These are phyloP conservation scores for Zaprionus taronus DNA, from an alignment of 1,140 invertebrate genomes.

Conservation along the genomic window DNA sequence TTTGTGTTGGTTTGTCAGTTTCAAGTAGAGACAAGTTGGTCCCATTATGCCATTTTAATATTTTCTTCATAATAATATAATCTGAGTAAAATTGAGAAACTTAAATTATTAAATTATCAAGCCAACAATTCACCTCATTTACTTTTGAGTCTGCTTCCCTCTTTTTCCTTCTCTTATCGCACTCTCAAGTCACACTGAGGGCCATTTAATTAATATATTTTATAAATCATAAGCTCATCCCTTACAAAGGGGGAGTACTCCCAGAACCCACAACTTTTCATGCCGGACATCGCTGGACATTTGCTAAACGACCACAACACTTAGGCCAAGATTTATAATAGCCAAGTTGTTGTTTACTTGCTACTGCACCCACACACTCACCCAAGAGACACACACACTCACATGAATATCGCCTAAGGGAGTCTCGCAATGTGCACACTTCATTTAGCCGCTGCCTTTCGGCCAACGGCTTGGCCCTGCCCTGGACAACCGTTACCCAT, in stretches of 20 bases:
- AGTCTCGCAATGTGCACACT: slow-evolving; percentile 62
- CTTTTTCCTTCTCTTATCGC: slow-evolving; percentile 19
- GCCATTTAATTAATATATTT: slow-evolving; percentile 78
- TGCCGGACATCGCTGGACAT: slow-evolving; percentile 75
- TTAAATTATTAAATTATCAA: slow-evolving; percentile 12
- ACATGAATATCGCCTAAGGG: slow-evolving; percentile 38
- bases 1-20: slow-evolving; percentile 2
- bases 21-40: neutral
- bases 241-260: slow-evolving; percentile 16
- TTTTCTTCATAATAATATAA: slow-evolving; percentile 3
- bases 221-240: slow-evolving; percentile 65
- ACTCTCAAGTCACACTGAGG: slow-evolving; percentile 33
- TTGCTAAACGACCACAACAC: slow-evolving; percentile 82
- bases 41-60: slow-evolving; percentile 42
- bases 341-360: slow-evolving; percentile 72
- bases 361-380: slow-evolving; percentile 54
- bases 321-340: slow-evolving; percentile 70
- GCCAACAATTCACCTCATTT: neutral
- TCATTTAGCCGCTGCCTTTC: slow-evolving; percentile 66
- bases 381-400: slow-evolving; percentile 15
- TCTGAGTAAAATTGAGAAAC: no score
- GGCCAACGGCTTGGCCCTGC: slow-evolving; percentile 23
- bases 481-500: slow-evolving; percentile 13
- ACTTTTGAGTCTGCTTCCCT: neutral
- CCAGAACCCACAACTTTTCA: slow-evolving; percentile 60